Percentiles rank a stretch among this genome's conserved stretches.
These are phyloP conservation scores for Drosophila kepulauana DNA, from an alignment of 1,140 invertebrate genomes.

Conservation along the genomic window DNA sequence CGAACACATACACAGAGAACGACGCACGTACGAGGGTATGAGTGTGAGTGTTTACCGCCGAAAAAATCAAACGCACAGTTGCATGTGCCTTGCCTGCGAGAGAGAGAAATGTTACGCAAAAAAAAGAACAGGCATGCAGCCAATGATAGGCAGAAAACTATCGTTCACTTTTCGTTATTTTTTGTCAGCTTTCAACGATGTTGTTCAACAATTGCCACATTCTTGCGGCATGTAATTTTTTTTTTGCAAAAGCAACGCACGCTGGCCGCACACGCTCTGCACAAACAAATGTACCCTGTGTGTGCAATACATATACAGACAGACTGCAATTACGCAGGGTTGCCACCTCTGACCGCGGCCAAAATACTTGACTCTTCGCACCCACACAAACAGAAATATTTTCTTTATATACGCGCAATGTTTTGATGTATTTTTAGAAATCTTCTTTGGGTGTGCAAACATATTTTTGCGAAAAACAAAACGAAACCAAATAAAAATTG, in stretches of 20 bases:
- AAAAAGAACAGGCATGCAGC: constrained; percentile 40
- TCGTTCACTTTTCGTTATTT: constrained; percentile 22
- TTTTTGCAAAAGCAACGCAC: constrained; percentile 57
- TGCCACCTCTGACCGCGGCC: constrained; percentile 49
- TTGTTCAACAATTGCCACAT: constrained; percentile 37
- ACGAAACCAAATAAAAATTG: not conserved
- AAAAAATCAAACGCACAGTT: constrained; percentile 82
- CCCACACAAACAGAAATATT: not conserved
- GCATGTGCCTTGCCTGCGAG: constrained; percentile 72
- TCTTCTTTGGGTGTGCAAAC: not conserved
- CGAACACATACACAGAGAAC: constrained; percentile 48
- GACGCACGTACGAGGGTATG: constrained; percentile 70
- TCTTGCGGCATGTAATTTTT: constrained; percentile 38
- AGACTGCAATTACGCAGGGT: constrained; percentile 80
- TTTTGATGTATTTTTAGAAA: not conserved
- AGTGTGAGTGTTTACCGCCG: constrained; percentile 83
- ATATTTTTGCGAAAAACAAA: not conserved
- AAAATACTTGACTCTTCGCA: constrained; percentile 23
- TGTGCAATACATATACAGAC: constrained; percentile 76
- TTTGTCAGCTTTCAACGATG: constrained; percentile 10
- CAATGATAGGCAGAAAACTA: constrained; percentile 11
- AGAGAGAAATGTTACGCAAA: constrained; percentile 72
- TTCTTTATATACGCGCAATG: not conserved
- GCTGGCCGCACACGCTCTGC: constrained; percentile 70
- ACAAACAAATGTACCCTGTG: constrained; percentile 69